These are phyloP conservation scores for Lagothrix lagotricha DNA, from an alignment of 2,797 vertebrate genomes.

Conservation along the genomic window DNA sequence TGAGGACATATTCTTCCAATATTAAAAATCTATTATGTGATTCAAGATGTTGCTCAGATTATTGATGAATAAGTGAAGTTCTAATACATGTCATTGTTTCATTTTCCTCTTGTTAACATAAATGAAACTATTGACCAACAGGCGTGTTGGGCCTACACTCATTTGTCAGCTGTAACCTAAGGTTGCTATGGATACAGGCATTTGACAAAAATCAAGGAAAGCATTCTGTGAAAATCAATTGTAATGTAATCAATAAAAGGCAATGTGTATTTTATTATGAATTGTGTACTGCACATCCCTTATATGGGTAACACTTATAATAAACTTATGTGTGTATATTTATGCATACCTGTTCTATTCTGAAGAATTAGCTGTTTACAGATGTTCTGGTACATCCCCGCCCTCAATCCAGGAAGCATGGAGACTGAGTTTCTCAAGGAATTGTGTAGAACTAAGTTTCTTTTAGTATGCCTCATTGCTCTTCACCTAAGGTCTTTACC, in stretches of 20 bases:
- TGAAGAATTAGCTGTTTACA: background rate
- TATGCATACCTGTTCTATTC: background rate
- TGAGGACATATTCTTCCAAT: conserved; percentile 26
- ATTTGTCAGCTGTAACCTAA: conserved; percentile 12
- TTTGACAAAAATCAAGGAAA: conserved; percentile 39
- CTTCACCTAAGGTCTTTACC: conserved; percentile 11
- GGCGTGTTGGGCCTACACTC: background rate
- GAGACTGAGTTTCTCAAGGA: conserved; percentile 20
- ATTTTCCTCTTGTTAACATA: conserved; percentile 27
- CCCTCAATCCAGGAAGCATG: background rate
- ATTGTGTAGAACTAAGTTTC: background rate
- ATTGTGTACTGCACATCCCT: background rate
- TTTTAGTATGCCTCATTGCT: background rate
- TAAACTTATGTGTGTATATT: background rate
- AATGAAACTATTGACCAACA: conserved; percentile 12
- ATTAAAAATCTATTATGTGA: conserved; percentile 19
- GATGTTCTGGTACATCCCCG: background rate
- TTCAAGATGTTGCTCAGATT: conserved; percentile 15
- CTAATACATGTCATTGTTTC: background rate
- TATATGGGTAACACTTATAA: conserved; percentile 5
- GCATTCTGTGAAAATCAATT: background rate
- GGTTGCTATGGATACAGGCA: conserved; percentile 35
- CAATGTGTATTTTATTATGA: background rate
- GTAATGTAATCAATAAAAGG: conserved; percentile 39
- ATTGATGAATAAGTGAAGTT: background rate